Conservation (phyloP, 2,113 vertebrate species). For the Heteronetta atricapilla region DNA sequence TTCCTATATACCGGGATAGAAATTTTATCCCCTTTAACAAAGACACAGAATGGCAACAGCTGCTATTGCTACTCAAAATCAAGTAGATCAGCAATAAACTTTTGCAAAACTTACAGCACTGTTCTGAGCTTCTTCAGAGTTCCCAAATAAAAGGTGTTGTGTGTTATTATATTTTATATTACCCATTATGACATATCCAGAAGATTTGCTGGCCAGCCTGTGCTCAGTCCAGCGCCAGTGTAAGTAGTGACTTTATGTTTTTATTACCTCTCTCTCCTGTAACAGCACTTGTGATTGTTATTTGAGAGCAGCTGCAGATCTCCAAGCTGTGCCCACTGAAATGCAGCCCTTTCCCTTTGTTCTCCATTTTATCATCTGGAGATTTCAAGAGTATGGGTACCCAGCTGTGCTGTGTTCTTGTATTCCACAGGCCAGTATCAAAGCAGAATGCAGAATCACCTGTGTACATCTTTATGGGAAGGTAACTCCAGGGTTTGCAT, state of each 20-base stretch:
- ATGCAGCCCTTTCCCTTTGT: background rate
- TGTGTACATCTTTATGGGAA: background rate
- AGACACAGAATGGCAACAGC: background rate
- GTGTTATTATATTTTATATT: background rate
- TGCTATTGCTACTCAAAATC: background rate
- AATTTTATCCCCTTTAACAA: constrained; percentile 1
- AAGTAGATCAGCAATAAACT: background rate
- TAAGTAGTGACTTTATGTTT: background rate
- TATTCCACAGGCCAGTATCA: background rate
- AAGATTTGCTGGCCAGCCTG: background rate
- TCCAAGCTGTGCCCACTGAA: background rate
- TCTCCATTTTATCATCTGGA: background rate
- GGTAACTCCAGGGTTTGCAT: background rate
- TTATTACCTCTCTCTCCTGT: background rate
- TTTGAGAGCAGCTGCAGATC: background rate
- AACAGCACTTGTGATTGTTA: background rate
- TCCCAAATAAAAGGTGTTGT: background rate
- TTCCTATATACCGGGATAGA: background rate
- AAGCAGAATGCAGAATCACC: background rate
- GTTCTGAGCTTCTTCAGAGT: constrained; percentile 8
- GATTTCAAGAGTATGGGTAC: background rate
- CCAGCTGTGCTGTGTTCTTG: background rate
- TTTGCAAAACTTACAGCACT: background rate
- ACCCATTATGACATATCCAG: background rate
- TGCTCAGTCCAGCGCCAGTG: background rate